A percentile compares a stretch with the other conserved stretches of the same genome.
phyloP scores from a whole-genome alignment of 1,140 invertebrate species.

The Drosophila rhopaloa region DNA sequence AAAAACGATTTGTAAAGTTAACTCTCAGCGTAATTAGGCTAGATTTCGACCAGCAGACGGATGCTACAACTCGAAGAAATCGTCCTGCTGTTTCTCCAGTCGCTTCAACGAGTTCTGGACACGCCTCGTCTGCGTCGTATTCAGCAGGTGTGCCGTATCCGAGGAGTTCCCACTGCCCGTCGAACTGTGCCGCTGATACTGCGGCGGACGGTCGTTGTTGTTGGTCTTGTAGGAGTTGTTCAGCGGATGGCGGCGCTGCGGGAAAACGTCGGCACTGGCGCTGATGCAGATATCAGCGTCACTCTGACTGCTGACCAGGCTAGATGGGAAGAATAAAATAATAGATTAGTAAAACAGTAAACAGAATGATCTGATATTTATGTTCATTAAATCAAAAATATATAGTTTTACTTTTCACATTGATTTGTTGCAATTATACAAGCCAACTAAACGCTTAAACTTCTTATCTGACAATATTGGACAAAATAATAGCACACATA shows the following conservation, averaged over 20 bases:
- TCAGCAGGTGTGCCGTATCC: slow-evolving; percentile 87
- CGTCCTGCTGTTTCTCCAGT: slow-evolving; percentile 93
- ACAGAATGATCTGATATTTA: background rate
- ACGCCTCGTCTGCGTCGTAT: slow-evolving; percentile 91
- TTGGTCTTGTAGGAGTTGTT: slow-evolving; percentile 83
- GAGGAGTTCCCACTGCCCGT: slow-evolving; percentile 74
- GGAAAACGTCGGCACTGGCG: slow-evolving; percentile 69
- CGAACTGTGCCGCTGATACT: slow-evolving; percentile 75
- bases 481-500: too few relatives aligned
- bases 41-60: slow-evolving; percentile 21
- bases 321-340: slow-evolving; percentile 20
- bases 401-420: too few relatives aligned
- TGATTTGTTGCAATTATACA: too few relatives aligned
- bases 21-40: slow-evolving; percentile 55
- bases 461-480: too few relatives aligned
- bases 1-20: slow-evolving; percentile 69
- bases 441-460: too few relatives aligned
- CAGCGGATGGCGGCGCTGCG: slow-evolving; percentile 68
- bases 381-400: background rate
- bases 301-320: slow-evolving; percentile 76
- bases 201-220: slow-evolving; percentile 69
- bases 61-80: slow-evolving; percentile 95
- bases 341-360: slow-evolving; percentile 1
- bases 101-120: slow-evolving; percentile 91
- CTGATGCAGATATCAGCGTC: slow-evolving; percentile 77